A percentile compares a stretch with the other conserved stretches of the same genome.
phyloP scores from a whole-genome alignment of 1,140 invertebrate genomes.

The Polypedilum pembai region DNA sequence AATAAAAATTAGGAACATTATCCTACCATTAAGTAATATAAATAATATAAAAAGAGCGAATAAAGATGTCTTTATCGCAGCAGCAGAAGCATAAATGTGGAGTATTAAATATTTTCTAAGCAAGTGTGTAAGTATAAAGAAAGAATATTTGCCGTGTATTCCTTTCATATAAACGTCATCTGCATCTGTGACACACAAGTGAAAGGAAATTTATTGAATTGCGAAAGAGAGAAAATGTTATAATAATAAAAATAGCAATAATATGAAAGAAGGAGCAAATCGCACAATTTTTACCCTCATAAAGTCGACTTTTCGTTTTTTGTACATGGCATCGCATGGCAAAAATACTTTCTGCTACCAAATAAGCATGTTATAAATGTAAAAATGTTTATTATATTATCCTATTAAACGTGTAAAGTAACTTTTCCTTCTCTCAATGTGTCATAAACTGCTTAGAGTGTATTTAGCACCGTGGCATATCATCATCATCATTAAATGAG shows the following conservation, averaged over 20 bases:
- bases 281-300: constrained; percentile 21
- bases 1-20: background rate
- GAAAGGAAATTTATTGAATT: constrained; percentile 25
- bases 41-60: background rate
- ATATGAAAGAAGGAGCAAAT: background rate
- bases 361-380: constrained; percentile 28
- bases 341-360: background rate
- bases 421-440: background rate
- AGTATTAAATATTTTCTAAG: background rate
- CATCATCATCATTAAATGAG: background rate
- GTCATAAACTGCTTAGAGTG: constrained; percentile 11
- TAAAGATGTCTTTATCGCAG: constrained; percentile 5
- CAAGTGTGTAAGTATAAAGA: constrained; percentile 10
- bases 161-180: constrained; percentile 27
- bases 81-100: background rate
- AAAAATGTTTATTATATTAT: constrained; percentile 28
- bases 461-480: background rate
- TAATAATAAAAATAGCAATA: constrained; percentile 25
- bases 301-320: background rate
- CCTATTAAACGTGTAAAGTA: constrained; percentile 26
- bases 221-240: constrained; percentile 1
- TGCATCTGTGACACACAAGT: background rate
- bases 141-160: constrained; percentile 23
- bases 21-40: background rate
- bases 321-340: background rate